Percentiles rank a stretch among this genome's conserved stretches.
These are phyloP conservation scores for Phorcus lineatus DNA, from an alignment of 2,888 invertebrate species.

Conservation along the genomic window DNA sequence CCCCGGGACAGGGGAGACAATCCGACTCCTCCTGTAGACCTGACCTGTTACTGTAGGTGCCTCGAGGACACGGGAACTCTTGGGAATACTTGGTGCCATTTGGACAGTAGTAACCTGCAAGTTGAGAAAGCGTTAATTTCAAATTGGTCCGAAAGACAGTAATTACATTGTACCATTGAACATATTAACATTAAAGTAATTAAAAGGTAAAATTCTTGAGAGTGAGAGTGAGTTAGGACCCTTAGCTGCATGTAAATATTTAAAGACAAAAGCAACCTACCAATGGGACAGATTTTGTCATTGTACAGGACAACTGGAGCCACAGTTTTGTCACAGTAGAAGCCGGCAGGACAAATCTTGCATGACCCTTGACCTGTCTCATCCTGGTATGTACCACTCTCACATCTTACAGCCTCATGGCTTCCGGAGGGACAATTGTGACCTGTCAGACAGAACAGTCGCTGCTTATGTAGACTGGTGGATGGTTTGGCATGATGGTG, in stretches of 20 bases:
- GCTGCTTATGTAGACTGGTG: no score
- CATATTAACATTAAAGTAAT: neutral
- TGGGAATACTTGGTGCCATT: conserved; percentile 63
- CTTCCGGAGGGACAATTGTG: conserved; percentile 68
- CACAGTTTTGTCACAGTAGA: conserved; percentile 65
- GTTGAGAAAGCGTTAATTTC: neutral
- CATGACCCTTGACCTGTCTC: conserved; percentile 64
- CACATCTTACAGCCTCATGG: conserved; percentile 64
- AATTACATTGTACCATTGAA: no score
- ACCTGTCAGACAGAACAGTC: conserved; percentile 48
- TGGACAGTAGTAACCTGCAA: conserved; percentile 71
- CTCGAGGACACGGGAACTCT: conserved; percentile 67
- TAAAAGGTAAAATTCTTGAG: no score
- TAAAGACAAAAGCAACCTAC: conserved; percentile 41
- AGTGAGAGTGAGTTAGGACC: no score
- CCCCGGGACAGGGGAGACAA: conserved; percentile 71
- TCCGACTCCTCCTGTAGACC: conserved; percentile 61
- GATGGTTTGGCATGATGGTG: no score
- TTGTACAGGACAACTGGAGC: conserved; percentile 69
- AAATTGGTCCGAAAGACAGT: neutral
- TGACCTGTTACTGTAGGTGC: conserved; percentile 67
- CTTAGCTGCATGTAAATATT: no score
- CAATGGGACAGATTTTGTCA: conserved; percentile 65
- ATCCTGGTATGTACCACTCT: conserved; percentile 71
- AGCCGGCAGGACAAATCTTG: conserved; percentile 63